Conservation (phyloP, 2,113 vertebrate species). For the Lophura nycthemera region DNA sequence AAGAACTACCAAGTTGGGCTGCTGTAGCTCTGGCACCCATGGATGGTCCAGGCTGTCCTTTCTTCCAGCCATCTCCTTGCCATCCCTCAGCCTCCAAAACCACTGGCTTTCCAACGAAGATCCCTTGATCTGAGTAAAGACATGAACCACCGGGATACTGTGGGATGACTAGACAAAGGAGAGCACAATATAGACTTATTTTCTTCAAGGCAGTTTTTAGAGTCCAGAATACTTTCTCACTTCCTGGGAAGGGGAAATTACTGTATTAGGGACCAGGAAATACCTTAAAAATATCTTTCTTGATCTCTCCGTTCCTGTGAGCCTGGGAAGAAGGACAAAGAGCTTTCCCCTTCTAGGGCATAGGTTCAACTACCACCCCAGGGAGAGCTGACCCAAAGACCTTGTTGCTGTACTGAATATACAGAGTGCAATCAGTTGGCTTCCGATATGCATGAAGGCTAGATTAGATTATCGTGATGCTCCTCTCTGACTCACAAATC, state of each 20-base stretch:
- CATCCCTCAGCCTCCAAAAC: not conserved
- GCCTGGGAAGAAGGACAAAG: not conserved
- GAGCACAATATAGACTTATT: not conserved
- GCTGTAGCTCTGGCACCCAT: not conserved
- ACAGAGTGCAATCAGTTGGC: not conserved
- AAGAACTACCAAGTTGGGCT: not conserved
- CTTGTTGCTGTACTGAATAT: not conserved
- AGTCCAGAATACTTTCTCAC: not conserved
- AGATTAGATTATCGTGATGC: not conserved
- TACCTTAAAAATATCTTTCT: not conserved
- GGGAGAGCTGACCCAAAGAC: not conserved
- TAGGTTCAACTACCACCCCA: not conserved
- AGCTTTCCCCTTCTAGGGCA: not conserved
- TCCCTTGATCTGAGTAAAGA: not conserved
- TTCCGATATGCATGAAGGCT: not conserved
- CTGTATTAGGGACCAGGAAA: not conserved
- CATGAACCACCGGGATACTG: accelerated
- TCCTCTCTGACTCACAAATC: not conserved
- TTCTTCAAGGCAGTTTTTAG: not conserved
- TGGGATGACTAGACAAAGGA: not conserved
- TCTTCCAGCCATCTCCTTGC: not conserved
- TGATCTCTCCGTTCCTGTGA: not conserved
- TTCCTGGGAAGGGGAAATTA: not conserved
- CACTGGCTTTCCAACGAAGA: not conserved
- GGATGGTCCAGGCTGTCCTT: not conserved